A percentile compares a stretch with the other conserved stretches of the same genome.
Conservation (phyloP, 2,888 invertebrate species). For the Melipona beecheii region DNA sequence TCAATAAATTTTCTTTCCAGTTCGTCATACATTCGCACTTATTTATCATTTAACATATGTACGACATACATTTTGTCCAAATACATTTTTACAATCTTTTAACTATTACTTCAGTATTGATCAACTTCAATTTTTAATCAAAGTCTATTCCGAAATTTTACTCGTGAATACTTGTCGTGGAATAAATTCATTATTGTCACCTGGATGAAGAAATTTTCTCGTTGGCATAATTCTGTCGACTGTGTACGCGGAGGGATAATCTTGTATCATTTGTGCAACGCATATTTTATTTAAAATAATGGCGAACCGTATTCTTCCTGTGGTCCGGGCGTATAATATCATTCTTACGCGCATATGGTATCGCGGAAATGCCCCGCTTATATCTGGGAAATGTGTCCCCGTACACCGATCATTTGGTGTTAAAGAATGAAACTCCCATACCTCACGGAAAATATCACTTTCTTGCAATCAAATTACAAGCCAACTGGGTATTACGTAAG, state of each 20-base stretch:
- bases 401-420: conserved; percentile 9
- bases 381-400: conserved; percentile 28
- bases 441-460: conserved; percentile 10
- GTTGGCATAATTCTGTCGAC: not conserved
- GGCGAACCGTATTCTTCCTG: not conserved
- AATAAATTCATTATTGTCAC: not conserved
- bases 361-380: not conserved
- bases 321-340: not conserved
- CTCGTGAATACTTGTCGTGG: not conserved
- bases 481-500: not conserved
- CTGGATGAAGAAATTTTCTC: not conserved
- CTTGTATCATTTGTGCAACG: conserved; percentile 1
- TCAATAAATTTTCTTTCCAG: not conserved
- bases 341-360: conserved; percentile 25
- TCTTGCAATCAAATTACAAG: conserved; percentile 15
- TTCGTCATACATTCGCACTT: not conserved
- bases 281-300: conserved; percentile 14
- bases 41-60: not conserved
- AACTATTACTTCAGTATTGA: not conserved
- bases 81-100: not conserved
- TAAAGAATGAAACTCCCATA: conserved; percentile 17
- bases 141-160: not conserved
- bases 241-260: not conserved
- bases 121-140: not conserved
- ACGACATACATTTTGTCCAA: not conserved